phyloP scores from a whole-genome alignment of 2,113 vertebrate genomes.

The Haplochromis burtoni region DNA sequence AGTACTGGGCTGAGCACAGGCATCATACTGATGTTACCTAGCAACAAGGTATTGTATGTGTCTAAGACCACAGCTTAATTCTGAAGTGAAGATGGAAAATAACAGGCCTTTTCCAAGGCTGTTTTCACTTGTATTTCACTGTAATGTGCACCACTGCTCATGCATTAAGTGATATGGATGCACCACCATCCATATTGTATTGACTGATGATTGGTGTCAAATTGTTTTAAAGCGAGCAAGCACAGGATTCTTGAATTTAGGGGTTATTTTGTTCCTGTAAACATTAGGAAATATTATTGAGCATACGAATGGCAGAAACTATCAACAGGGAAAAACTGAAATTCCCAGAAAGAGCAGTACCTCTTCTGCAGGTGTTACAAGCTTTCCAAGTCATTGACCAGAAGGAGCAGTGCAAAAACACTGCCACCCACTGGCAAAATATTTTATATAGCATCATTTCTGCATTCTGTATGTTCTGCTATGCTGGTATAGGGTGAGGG shows the following conservation, averaged over 20 bases:
- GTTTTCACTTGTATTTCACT: neutral
- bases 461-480: neutral
- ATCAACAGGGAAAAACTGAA: neutral
- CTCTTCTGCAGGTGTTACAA: neutral
- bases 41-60: conserved; percentile 66
- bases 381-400: neutral
- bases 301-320: neutral
- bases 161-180: neutral
- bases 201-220: neutral
- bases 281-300: neutral
- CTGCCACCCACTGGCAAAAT: conserved; percentile 47
- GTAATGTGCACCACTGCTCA: neutral
- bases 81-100: conserved; percentile 7
- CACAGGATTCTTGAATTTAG: neutral
- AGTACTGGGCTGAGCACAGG: conserved; percentile 6
- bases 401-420: conserved; percentile 8
- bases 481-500: neutral
- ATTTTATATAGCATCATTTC: neutral
- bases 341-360: neutral
- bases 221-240: neutral
- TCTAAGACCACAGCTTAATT: conserved; percentile 11
- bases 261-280: neutral
- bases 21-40: conserved; percentile 64
- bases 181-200: neutral
- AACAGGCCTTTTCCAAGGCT: neutral